phyloP scores from a whole-genome alignment of 2,797 vertebrate species.

The Ciconia nigra region DNA sequence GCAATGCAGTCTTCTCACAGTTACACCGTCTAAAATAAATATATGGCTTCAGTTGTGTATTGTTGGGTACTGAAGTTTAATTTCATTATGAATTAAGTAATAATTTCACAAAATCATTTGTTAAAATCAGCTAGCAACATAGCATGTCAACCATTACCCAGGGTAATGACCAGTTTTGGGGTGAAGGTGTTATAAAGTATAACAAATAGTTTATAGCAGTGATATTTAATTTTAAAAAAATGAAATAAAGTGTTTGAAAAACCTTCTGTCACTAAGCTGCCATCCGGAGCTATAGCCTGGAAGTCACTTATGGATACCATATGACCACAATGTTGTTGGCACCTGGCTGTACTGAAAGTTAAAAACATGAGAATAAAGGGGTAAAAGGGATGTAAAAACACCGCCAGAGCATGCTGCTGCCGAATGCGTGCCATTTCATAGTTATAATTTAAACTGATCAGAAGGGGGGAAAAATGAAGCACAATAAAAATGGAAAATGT shows the following conservation, averaged over 20 bases:
- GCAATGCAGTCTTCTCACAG: background rate
- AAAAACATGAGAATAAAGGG: background rate
- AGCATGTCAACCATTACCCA: background rate
- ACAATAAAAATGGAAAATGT: conserved; percentile 66
- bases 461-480: conserved; percentile 47
- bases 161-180: background rate
- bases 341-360: background rate
- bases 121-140: conserved; percentile 29
- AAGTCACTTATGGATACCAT: background rate
- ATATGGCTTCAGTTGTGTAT: background rate
- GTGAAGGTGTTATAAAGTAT: background rate
- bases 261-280: conserved; percentile 53
- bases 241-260: conserved; percentile 18
- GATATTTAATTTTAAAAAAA: conserved; percentile 18
- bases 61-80: conserved; percentile 9
- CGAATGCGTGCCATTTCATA: background rate
- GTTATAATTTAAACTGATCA: conserved; percentile 45
- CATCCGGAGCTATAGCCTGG: background rate
- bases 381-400: conserved; percentile 13
- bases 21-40: conserved; percentile 22
- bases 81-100: conserved; percentile 30
- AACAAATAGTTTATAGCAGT: background rate
- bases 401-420: background rate
- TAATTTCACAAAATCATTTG: conserved; percentile 42
- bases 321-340: background rate